These are phyloP conservation scores for Diadema setosum DNA, from an alignment of 35 echinoderm and acorn worm species.

Conservation along the genomic window DNA sequence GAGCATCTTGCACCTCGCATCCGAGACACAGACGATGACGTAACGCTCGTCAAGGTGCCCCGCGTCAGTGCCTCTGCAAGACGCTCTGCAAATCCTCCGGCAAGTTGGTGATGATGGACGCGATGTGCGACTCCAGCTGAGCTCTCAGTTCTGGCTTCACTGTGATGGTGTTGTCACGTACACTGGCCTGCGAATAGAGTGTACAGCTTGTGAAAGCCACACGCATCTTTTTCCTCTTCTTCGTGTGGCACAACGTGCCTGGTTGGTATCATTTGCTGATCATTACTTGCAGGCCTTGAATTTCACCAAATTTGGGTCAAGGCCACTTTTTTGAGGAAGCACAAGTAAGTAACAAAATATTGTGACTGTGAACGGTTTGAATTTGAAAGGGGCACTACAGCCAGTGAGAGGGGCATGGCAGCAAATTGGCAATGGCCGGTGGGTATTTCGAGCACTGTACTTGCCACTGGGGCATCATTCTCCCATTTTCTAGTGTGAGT, in stretches of 20 bases:
- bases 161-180: conserved; percentile 46
- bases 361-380: neutral
- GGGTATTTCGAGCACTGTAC: no score
- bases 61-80: conserved; percentile 61
- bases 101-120: conserved; percentile 71
- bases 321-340: no score
- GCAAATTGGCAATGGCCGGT: neutral
- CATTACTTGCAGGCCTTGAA: no score
- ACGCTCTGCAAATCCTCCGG: conserved; percentile 92
- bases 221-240: no score
- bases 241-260: no score
- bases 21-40: no score
- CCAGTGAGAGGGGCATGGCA: neutral
- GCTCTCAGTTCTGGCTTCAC: conserved; percentile 84
- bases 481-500: no score
- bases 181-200: conserved; percentile 42
- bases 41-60: neutral
- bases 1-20: neutral
- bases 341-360: neutral
- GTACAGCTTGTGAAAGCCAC: no score
- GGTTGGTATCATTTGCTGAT: no score
- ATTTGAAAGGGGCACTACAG: neutral
- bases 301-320: no score
- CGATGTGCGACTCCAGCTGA: conserved; percentile 59
- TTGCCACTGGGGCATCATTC: no score